Percentiles rank a stretch among this genome's conserved stretches.
phyloP scores from a whole-genome alignment of 2,113 vertebrate genomes.

The Actinemys pallida region DNA sequence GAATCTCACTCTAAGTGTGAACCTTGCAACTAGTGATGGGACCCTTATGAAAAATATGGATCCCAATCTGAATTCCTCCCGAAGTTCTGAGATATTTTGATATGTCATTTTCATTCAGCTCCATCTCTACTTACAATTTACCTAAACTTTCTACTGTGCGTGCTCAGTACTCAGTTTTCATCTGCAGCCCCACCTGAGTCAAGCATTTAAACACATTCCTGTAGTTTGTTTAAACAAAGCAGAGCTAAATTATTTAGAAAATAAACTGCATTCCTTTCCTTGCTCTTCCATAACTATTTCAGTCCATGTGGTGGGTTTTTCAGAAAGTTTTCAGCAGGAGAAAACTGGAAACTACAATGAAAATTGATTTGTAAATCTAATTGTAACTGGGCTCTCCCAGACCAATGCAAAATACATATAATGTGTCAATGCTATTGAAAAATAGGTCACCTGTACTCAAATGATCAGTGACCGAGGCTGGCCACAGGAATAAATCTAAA shows the following conservation, averaged over 20 bases:
- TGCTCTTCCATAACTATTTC: neutral
- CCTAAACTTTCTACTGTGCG: neutral
- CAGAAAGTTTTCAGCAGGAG: neutral
- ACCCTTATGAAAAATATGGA: neutral
- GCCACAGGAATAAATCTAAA: neutral
- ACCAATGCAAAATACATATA: neutral
- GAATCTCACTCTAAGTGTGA: neutral
- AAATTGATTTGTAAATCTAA: neutral
- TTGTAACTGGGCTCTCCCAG: neutral
- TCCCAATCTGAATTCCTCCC: neutral
- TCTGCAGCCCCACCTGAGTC: neutral
- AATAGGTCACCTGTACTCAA: neutral
- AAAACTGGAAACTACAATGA: neutral
- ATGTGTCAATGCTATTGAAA: neutral
- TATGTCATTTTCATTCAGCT: neutral
- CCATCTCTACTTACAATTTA: neutral
- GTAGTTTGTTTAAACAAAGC: neutral
- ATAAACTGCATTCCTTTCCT: neutral
- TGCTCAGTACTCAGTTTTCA: neutral
- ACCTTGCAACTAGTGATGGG: neutral
- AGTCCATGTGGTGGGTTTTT: neutral
- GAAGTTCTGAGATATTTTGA: conserved; percentile 20
- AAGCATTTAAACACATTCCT: neutral
- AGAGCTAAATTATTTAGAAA: neutral
- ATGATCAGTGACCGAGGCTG: neutral